Base-by-base conservation (phyloP, 2,797 vertebrate genomes). In the Poeciliopsis paucimaculata region DNA sequence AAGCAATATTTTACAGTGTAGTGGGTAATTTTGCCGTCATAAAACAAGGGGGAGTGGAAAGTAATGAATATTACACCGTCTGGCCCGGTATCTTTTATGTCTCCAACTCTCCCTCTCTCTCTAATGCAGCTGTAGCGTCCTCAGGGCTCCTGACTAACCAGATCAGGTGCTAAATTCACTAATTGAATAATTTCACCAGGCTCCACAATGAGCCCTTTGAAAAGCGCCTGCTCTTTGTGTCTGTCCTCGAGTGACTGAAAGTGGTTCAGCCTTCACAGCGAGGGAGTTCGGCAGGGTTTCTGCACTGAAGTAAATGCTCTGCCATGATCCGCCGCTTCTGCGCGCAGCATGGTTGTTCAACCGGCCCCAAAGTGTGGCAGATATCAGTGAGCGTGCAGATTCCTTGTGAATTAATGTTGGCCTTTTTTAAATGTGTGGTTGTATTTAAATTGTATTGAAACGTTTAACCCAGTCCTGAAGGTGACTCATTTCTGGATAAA, bases 91-190 rank as follows among this genome's bases (percentile, higher is more conserved):
- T 86, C 80, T 81, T 76, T 46, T 43, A 80, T 88, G 66, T 84
- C 62, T 80, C 84, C 84, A 46, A 47, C 83, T 74, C 79, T 47
- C 82, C 64, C 82, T 55, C 70, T 78, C 81, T 83, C 86, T 84
- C 84, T 82, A 77, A 77, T 92, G 92, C 93, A 94, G 94, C 93
- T 94, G 94, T 77, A 92, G 90, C 79, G 75, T 93, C 93, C 94
- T 94, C 89, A 57, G 92, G 91, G 91, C 92, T 84, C 87, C 89
- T 84, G 86, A 90, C 88, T 93, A 93, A 94, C 91, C 92, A 95
- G 92, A 95, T 95, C 94, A 94, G 95, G 94, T 94, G 94, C 92
- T 94, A 93, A 95, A 93, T 93, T 93, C 90, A 89, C 95, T 93
- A 94, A 95, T 94, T 95, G 93, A 95, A 95, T 94, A 94, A 95